Conservation (phyloP, 2,113 vertebrate species). For the Lynx canadensis region DNA sequence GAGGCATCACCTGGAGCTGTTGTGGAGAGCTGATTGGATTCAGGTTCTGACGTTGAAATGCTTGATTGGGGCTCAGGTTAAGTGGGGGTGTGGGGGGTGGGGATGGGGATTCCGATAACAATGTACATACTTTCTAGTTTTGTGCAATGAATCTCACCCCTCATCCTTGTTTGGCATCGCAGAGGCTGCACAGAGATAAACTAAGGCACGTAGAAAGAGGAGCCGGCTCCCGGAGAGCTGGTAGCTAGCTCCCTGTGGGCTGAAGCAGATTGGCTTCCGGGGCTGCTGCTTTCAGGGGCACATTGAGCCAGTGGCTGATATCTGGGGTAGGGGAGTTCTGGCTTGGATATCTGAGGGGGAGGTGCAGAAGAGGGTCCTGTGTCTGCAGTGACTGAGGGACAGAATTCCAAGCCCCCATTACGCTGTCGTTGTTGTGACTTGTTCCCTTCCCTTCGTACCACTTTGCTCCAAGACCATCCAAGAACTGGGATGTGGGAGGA, state of each 20-base stretch:
- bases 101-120: conserved; percentile 14
- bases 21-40: conserved; percentile 64
- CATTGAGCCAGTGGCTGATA: not conserved
- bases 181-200: not conserved
- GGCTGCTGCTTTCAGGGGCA: not conserved
- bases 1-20: conserved; percentile 56
- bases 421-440: too few species aligned
- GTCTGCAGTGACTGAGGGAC: not conserved
- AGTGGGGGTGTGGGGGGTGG: not conserved
- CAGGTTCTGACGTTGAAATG: conserved; percentile 46
- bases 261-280: not conserved
- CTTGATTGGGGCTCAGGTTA: conserved; percentile 62
- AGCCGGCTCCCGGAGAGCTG: not conserved
- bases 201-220: not conserved
- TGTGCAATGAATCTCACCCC: not conserved
- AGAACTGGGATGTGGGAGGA: not conserved
- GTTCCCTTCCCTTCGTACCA: too few species aligned
- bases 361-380: not conserved
- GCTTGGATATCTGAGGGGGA: not conserved
- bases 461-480: not conserved
- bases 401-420: not conserved
- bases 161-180: not conserved
- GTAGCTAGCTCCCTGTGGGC: not conserved
- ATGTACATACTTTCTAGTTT: not conserved
- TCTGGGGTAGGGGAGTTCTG: not conserved